These are phyloP conservation scores for Sitophilus oryzae DNA, from an alignment of 1,140 invertebrate genomes.

Conservation along the genomic window DNA sequence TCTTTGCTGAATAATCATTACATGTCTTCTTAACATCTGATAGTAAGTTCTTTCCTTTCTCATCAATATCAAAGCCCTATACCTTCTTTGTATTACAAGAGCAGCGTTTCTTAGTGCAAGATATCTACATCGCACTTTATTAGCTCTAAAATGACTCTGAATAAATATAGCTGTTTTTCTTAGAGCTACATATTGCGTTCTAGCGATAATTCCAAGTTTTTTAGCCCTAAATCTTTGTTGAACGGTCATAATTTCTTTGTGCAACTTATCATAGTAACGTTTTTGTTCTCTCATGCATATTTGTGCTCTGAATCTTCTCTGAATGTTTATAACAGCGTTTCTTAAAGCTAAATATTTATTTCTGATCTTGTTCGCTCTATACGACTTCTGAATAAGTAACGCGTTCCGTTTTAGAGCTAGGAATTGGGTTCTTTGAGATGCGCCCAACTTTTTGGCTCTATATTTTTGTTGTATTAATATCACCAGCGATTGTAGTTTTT, in stretches of 20 bases:
- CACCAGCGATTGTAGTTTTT: conserved; percentile 26
- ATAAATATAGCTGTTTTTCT: conserved; percentile 14
- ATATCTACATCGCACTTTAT: conserved; percentile 38
- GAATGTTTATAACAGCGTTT: conserved; percentile 5
- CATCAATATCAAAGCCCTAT: conserved; percentile 34
- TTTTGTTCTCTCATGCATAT: conserved; percentile 20
- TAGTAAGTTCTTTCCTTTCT: conserved; percentile 31
- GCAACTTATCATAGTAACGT: conserved; percentile 36
- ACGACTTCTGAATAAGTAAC: conserved; percentile 37
- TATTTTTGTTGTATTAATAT: conserved; percentile 36
- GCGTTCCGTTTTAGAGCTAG: conserved; percentile 29
- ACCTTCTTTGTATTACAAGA: conserved; percentile 37
- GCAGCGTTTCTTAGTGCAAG: conserved; percentile 32
- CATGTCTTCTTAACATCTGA: conserved; percentile 22
- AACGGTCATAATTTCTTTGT: conserved; percentile 25
- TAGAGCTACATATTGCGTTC: conserved; percentile 31
- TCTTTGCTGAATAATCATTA: conserved; percentile 32
- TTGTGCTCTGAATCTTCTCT: conserved; percentile 3
- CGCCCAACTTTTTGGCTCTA: conserved; percentile 34
- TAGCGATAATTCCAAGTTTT: conserved; percentile 37
- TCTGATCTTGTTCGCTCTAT: conserved; percentile 33
- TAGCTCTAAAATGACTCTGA: conserved; percentile 41
- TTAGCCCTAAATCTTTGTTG: conserved; percentile 44
- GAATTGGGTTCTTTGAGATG: conserved; percentile 40
- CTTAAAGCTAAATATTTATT: conserved; percentile 1